Evolutionary conservation across 2,888 invertebrate species (phyloP).

Genomic region (Thumatha senex): DNA sequence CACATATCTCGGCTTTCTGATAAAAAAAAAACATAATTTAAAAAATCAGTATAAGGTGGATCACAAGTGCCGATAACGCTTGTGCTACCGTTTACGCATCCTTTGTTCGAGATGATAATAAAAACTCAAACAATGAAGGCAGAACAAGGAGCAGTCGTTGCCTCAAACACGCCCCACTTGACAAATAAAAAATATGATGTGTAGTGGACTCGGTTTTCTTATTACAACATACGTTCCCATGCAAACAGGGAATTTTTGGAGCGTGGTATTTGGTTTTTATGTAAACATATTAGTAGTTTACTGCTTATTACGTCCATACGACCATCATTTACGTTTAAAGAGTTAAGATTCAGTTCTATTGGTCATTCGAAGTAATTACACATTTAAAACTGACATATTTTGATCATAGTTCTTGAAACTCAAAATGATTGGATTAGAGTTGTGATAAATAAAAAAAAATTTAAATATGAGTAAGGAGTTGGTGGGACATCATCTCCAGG

Average conservation of each 20-base stretch:
- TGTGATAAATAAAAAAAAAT: too few species aligned
- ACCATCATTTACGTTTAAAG: too few species aligned
- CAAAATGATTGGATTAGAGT: too few species aligned
- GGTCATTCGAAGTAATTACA: too few species aligned
- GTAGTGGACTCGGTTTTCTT: constrained; percentile 60
- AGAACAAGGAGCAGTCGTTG: constrained; percentile 61
- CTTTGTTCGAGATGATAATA: constrained; percentile 76
- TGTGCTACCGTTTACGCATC: constrained; percentile 79
- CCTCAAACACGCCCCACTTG: constrained; percentile 69
- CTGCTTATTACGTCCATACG: not conserved
- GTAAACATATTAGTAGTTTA: not conserved
- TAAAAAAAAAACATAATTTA: constrained; percentile 53
- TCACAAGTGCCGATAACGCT: constrained; percentile 76
- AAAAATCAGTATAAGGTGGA: constrained; percentile 72
- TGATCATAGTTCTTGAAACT: too few species aligned
- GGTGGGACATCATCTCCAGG: too few species aligned
- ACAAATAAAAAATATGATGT: constrained; percentile 58
- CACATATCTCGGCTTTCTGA: constrained; percentile 61
- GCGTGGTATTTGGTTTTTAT: not conserved
- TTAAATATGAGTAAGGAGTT: too few species aligned
- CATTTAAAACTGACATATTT: too few species aligned
- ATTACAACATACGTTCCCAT: constrained; percentile 52
- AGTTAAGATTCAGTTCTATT: too few species aligned
- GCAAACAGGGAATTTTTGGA: constrained; percentile 23
- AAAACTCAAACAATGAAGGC: constrained; percentile 75